A percentile compares a stretch with the other conserved stretches of the same genome.
Evolutionary conservation across 2,113 vertebrate species (phyloP).

Genomic region (Formicarius rufipectus): DNA sequence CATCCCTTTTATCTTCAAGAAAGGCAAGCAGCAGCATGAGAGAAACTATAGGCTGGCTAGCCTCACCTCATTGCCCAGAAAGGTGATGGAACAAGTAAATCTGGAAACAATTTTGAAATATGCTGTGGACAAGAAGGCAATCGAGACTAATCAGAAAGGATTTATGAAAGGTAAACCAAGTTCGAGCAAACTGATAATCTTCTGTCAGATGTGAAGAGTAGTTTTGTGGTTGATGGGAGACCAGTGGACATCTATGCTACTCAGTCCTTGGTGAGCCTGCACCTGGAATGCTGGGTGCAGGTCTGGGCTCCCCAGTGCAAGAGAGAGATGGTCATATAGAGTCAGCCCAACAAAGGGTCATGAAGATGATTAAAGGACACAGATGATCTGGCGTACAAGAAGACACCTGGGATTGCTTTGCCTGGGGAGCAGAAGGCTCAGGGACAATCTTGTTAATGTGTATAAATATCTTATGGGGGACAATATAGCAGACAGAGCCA

Average conservation of each 20-base stretch:
- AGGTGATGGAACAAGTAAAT: neutral
- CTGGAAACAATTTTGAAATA: neutral
- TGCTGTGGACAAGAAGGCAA: neutral
- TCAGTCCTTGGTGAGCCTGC: neutral
- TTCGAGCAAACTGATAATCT: neutral
- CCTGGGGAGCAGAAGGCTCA: no score
- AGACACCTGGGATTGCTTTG: no score
- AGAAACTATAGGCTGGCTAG: neutral
- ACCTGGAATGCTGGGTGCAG: neutral
- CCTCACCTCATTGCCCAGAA: neutral
- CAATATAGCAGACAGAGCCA: no score
- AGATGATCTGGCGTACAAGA: no score
- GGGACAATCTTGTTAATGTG: no score
- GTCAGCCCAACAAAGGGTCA: neutral
- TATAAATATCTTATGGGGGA: no score
- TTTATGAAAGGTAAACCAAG: neutral
- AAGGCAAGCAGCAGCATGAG: neutral
- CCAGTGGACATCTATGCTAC: neutral
- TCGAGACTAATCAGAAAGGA: neutral
- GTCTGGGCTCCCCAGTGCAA: neutral
- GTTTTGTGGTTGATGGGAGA: neutral
- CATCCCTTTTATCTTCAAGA: neutral
- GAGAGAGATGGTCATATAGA: neutral
- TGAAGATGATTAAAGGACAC: neutral
- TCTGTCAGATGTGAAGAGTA: neutral